Evolutionary conservation across 2,113 vertebrate genomes (phyloP).

Genomic region (Poeciliopsis prolifica): DNA sequence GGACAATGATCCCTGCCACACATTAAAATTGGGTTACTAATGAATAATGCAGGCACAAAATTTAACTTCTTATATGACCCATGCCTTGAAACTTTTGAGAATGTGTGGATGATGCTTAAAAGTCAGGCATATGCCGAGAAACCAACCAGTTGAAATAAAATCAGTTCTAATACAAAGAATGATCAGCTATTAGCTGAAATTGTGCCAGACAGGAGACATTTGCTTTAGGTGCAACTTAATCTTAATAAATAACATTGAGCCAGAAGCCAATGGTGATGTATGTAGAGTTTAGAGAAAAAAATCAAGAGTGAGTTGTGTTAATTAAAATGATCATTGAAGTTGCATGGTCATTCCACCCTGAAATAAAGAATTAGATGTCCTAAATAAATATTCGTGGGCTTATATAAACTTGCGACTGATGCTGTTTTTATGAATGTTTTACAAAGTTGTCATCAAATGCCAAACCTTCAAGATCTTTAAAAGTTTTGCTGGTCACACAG

Average conservation of each 20-base stretch:
- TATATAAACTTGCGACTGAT: not conserved
- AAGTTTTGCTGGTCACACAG: constrained; percentile 8
- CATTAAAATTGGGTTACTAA: not conserved
- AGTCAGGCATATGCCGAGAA: not conserved
- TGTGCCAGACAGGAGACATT: not conserved
- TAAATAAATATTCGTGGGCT: not conserved
- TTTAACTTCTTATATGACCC: not conserved
- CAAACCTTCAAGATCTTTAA: constrained; percentile 19
- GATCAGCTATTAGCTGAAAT: not conserved
- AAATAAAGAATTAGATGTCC: too few relatives aligned
- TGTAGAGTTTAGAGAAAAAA: too few relatives aligned
- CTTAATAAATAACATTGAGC: constrained; percentile 3
- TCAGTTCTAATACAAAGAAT: not conserved
- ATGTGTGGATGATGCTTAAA: not conserved
- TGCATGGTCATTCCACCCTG: too few relatives aligned
- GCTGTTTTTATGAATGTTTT: constrained; percentile 3
- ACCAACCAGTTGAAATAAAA: not conserved
- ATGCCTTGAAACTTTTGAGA: not conserved
- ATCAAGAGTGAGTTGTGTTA: too few relatives aligned
- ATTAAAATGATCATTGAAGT: too few relatives aligned
- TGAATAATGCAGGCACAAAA: not conserved
- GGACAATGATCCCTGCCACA: not conserved
- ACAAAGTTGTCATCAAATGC: constrained; percentile 16
- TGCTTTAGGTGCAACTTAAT: constrained; percentile 19
- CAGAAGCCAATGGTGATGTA: too few relatives aligned